phyloP scores from a whole-genome alignment of 1,140 invertebrate genomes.

The Semibalanus balanoides region DNA sequence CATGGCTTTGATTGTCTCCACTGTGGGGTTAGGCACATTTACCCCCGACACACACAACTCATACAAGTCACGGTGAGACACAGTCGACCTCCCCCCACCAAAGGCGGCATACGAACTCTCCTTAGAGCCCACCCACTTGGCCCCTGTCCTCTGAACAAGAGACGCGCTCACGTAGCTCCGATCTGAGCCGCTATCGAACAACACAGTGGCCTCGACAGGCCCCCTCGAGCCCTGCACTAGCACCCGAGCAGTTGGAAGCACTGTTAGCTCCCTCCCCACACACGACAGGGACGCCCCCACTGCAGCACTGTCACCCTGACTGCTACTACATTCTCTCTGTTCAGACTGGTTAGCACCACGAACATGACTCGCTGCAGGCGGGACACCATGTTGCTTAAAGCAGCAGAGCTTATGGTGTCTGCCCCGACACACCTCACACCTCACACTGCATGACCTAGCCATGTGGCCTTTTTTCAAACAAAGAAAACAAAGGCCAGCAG shows the following conservation, averaged over 20 bases:
- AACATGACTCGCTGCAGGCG: no score
- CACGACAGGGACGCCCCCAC: background rate
- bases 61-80: background rate
- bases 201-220: background rate
- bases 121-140: background rate
- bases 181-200: background rate
- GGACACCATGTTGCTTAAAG: no score
- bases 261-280: background rate
- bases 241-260: background rate
- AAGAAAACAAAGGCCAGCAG: background rate
- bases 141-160: no score
- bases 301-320: background rate
- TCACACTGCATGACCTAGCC: background rate
- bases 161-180: background rate
- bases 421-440: background rate
- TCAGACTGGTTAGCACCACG: no score
- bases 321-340: background rate
- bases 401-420: background rate
- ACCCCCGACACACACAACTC: no score
- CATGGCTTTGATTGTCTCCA: no score
- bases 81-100: background rate
- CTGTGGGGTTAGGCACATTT: background rate
- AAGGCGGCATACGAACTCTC: background rate
- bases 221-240: background rate
- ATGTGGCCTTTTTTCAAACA: background rate